Percentiles rank a stretch among this genome's conserved stretches.
These are phyloP conservation scores for Australoheros facetus DNA, from an alignment of 2,797 vertebrate genomes.

Conservation along the genomic window DNA sequence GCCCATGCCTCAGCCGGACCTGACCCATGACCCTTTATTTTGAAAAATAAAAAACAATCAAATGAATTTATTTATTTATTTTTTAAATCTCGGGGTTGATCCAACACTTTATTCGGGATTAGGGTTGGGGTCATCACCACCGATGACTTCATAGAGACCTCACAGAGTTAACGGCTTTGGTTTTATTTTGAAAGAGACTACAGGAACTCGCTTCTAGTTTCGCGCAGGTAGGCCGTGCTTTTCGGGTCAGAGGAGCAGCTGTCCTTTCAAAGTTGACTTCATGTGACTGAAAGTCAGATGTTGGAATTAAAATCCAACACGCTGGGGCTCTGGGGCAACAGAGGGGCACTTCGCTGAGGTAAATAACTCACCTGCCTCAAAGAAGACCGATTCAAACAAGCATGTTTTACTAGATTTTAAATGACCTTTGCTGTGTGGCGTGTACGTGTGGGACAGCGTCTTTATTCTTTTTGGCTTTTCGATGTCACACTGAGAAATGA, in stretches of 20 bases:
- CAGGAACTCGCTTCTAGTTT: not conserved
- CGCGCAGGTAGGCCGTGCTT: not conserved
- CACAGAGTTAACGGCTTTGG: not conserved
- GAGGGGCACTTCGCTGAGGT: constrained; percentile 20
- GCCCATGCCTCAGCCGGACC: too few relatives aligned
- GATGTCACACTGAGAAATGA: too few relatives aligned
- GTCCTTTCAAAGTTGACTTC: constrained; percentile 40
- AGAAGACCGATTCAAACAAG: not conserved
- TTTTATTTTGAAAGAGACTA: constrained; percentile 22
- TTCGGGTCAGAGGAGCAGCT: constrained; percentile 35
- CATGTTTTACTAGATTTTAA: not conserved
- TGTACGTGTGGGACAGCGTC: not conserved
- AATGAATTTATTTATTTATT: too few relatives aligned
- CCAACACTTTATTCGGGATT: not conserved
- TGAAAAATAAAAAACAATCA: not conserved
- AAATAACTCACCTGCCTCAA: not conserved
- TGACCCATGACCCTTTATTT: not conserved
- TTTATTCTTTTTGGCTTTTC: not conserved
- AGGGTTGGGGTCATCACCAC: too few relatives aligned
- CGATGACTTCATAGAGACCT: too few relatives aligned
- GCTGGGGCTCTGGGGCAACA: not conserved
- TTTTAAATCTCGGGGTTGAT: too few relatives aligned
- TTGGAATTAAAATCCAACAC: constrained; percentile 23
- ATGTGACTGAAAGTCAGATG: not conserved
- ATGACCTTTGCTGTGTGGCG: not conserved